Evolutionary conservation across 2,113 vertebrate genomes (phyloP), one percentile per base, ranked within the genome.

Genomic region (Pollimyrus isidori): DNA sequence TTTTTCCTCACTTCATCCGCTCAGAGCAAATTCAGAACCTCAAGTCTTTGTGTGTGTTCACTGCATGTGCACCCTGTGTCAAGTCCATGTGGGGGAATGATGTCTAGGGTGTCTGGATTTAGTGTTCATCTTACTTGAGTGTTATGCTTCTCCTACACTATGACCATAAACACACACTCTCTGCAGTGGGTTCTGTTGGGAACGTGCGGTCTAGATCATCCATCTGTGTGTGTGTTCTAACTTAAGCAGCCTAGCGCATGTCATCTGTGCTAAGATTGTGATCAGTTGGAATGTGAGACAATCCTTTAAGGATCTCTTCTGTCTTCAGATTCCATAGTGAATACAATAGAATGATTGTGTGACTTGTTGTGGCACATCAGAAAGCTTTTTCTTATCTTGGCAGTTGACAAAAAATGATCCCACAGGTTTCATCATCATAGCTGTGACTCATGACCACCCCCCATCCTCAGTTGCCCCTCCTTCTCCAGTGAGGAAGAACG

Each of bases 341-440:
- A 80, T 80, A 80, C 73, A 80, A 39, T 80, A 42, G 39, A 80
- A 80, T 2, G 35, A 39, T 80, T 80, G 73, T 80, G 45, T 85
- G n/a, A 39, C 80, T 83, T 83, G 80, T 69, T 69, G 62, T 69
- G 62, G 62, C 62, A 69, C 62, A 69, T 69, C 62, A 69, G 62
- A 69, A 69, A 69, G n/a, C 62, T 69, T 69, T 69, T 69, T 69
- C 62, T 80, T 80, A 42, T 80, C 73, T 39, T 80, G 73, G 35
- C 73, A 80, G 73, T 80, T 80, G 30, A 80, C 35, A 42, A 80
- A 39, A 80, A 80, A 80, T 80, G 73, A 80, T 80, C 35, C 73
- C 17, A 19, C 73, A 80, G 42, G 30, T 42, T 80, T 42, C 30
- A 42, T 26, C 48, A 86, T 86, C 83, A 5, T 50, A 6, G 45